Evolutionary conservation across 2,797 vertebrate species (phyloP).

Genomic region (Erethizon dorsatum): DNA sequence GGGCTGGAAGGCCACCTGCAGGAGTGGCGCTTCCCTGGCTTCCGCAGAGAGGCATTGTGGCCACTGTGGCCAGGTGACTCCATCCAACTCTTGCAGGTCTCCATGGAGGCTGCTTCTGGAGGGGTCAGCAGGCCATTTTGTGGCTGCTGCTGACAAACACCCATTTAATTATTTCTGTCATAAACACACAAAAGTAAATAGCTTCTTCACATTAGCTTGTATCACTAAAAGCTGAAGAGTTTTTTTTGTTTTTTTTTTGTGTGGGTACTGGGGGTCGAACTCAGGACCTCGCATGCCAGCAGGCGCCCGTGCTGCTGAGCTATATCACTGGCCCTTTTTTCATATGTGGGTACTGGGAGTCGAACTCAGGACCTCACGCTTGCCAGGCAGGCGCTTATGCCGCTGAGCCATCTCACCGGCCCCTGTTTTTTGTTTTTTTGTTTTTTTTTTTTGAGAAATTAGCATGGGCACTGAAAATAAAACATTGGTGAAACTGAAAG

Average conservation of each 20-base stretch:
- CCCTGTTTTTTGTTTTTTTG: not conserved
- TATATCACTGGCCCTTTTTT: too few relatives aligned
- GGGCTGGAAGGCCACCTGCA: constrained; percentile 93
- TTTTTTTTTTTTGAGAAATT: not conserved
- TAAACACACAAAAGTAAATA: constrained; percentile 16
- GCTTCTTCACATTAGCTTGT: constrained; percentile 19
- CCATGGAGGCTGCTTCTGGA: constrained; percentile 96
- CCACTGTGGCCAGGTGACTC: constrained; percentile 92
- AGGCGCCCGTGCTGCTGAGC: too few relatives aligned
- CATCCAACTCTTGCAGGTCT: constrained; percentile 94
- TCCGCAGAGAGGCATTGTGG: constrained; percentile 90
- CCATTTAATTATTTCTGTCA: constrained; percentile 38
- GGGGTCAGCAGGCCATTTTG: constrained; percentile 93
- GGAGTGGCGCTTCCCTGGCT: constrained; percentile 91
- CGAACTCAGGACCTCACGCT: too few relatives aligned
- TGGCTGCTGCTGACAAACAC: constrained; percentile 92
- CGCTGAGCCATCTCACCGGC: too few relatives aligned
- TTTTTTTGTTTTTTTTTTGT: not conserved
- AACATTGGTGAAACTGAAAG: constrained; percentile 49
- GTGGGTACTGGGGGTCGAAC: too few relatives aligned
- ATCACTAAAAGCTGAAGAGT: not conserved
- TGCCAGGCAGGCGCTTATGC: too few relatives aligned
- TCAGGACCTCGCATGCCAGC: too few relatives aligned
- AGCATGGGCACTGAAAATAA: constrained; percentile 24
- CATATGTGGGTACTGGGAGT: too few relatives aligned